These are phyloP conservation scores for Apodemia duryi DNA, from an alignment of 2,888 invertebrate genomes.

Conservation along the genomic window DNA sequence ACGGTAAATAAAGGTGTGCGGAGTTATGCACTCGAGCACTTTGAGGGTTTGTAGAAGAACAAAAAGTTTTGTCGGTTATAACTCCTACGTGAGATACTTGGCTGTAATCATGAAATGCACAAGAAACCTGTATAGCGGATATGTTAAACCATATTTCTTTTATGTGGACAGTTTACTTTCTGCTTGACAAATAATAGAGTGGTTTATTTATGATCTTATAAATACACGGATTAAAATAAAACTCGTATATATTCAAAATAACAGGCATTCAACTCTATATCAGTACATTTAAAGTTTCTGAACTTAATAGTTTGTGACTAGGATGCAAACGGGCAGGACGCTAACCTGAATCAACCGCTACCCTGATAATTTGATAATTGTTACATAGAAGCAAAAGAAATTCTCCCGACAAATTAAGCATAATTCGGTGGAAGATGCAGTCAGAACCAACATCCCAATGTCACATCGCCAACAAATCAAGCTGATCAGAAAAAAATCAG, in stretches of 20 bases:
- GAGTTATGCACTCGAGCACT: conserved; percentile 50
- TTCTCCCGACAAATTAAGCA: too few species aligned
- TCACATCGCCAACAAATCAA: too few species aligned
- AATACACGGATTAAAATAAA: neutral
- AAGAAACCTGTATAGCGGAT: neutral
- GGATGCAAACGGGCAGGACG: too few species aligned
- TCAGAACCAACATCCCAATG: too few species aligned
- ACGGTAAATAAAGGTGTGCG: conserved; percentile 54
- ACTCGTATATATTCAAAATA: neutral
- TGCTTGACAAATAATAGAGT: neutral
- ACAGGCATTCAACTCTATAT: too few species aligned
- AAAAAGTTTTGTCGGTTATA: conserved; percentile 46
- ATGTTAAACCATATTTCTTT: neutral
- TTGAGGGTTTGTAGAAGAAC: conserved; percentile 39
- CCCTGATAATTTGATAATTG: too few species aligned
- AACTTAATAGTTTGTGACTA: too few species aligned
- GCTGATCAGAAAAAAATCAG: too few species aligned
- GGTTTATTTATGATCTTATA: neutral
- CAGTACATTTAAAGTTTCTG: too few species aligned
- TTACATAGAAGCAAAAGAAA: too few species aligned
- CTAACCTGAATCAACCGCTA: too few species aligned
- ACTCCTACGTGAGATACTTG: conserved; percentile 37
- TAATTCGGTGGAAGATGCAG: too few species aligned
- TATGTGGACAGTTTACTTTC: neutral
- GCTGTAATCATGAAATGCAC: neutral